Base-by-base conservation (phyloP, 1,140 invertebrate genomes). In the Caerostris extrusa region DNA sequence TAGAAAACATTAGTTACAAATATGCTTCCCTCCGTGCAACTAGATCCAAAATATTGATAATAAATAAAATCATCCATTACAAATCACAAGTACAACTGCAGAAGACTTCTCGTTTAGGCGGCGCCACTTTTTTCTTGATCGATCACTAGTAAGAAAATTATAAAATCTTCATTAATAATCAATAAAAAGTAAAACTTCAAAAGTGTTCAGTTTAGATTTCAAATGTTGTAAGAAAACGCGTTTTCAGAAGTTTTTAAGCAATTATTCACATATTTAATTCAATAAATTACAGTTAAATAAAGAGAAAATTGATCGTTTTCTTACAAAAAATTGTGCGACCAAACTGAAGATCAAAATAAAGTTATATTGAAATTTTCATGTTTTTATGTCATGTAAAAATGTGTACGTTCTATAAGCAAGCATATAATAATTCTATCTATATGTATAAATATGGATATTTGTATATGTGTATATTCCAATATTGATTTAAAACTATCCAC, bases 101-200 rank as follows among this genome's bases (percentile, higher is more conserved):
- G 56, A 92, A 53, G 19, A 83, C 14, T 69, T 69, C 50, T 19
- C 14, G 34, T 82, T 92, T 92, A 92, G 55, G 90, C 90, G 85
- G 90, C 90, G 85, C 71, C 77, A 92, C 90, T 67, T 81, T 92
- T 92, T 85, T 92, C 90, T 92, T 92, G 90, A 56, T 92, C 90
- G 67, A 92, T 92, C 60, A 92, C 90, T 92, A 57, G 50, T 56
- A 85, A 56, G n/a, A 85, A 53, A 67, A 91, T 12, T 60, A 82
- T 55, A 34, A 82, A n/a, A 0, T 6, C 14, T 57, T 56, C 14
- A 82, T 53, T 53, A 34, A 58, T 60, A 82, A 60, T 58, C 50
- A 64, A 14, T 91, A 91, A 82, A 34, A 3, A 7, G 12, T 10
- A 69, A 5, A 6, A 5, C n/a, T 50, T 19, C n/a, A 14, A 19